phyloP scores from a whole-genome alignment of 2,888 invertebrate species.

The Drosophila falleni region DNA sequence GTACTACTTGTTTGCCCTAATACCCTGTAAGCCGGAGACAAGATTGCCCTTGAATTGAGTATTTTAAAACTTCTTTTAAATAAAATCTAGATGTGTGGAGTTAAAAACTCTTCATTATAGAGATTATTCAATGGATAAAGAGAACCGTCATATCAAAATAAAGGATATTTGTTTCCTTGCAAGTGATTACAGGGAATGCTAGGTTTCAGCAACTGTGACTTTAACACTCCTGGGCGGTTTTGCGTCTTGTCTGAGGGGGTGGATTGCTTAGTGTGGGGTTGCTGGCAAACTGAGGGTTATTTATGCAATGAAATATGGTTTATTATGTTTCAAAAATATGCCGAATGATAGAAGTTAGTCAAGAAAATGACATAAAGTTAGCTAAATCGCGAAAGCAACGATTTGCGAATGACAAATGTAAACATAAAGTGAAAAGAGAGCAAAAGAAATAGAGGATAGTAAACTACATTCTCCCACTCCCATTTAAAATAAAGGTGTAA shows the following conservation, averaged over 20 bases:
- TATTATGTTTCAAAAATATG: slow-evolving; percentile 66
- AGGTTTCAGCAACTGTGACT: neutral
- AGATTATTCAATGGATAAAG: neutral
- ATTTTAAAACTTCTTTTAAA: too few relatives aligned
- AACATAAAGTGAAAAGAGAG: slow-evolving; percentile 20
- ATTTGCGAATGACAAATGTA: slow-evolving; percentile 51
- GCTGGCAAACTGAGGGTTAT: slow-evolving; percentile 58
- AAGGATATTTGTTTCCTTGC: neutral
- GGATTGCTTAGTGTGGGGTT: slow-evolving; percentile 37
- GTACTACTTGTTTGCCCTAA: slow-evolving; percentile 5
- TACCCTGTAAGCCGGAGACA: slow-evolving; percentile 41
- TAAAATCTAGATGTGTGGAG: neutral
- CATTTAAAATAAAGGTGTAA: neutral
- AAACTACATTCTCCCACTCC: slow-evolving; percentile 1
- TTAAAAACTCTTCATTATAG: too few relatives aligned
- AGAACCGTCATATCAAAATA: neutral
- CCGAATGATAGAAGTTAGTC: slow-evolving; percentile 57
- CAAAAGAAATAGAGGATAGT: neutral
- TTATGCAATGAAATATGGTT: slow-evolving; percentile 65
- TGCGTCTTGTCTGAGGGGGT: slow-evolving; percentile 35
- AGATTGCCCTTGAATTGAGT: neutral
- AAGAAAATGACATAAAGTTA: slow-evolving; percentile 66
- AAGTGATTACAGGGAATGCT: slow-evolving; percentile 27
- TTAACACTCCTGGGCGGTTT: neutral
- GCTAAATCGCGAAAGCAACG: slow-evolving; percentile 52